phyloP scores from a whole-genome alignment of 1,140 invertebrate species.

The Vollenhovia emeryi region DNA sequence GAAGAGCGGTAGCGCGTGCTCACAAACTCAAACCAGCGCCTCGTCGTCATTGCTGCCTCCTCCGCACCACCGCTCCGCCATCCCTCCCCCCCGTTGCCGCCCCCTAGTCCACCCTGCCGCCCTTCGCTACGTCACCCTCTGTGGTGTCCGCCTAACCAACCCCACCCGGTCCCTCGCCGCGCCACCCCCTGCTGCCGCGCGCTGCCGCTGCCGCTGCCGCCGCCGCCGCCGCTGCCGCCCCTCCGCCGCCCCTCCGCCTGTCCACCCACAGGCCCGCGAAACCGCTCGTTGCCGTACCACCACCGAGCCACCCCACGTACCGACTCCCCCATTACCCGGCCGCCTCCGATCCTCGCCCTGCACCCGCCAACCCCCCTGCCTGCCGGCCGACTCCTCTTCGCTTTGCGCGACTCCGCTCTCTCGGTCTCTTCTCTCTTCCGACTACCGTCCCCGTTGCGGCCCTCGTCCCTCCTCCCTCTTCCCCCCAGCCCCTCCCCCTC shows the following conservation, averaged over 20 bases:
- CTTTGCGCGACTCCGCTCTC: slow-evolving; percentile 34
- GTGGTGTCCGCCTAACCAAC: slow-evolving; percentile 68
- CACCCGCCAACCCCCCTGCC: background rate
- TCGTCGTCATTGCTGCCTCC: slow-evolving; percentile 63
- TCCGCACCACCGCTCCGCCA: slow-evolving; percentile 23
- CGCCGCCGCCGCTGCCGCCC: slow-evolving; percentile 28
- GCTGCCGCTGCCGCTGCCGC: slow-evolving; percentile 38
- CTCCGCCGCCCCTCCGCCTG: slow-evolving; percentile 42
- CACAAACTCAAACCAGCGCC: slow-evolving; percentile 72
- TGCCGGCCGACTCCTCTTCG: slow-evolving; percentile 33
- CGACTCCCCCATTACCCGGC: slow-evolving; percentile 65
- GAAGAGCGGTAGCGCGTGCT: slow-evolving; percentile 76
- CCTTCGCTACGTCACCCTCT: slow-evolving; percentile 56
- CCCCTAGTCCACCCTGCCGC: slow-evolving; percentile 49
- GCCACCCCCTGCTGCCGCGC: background rate
- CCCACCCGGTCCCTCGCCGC: slow-evolving; percentile 42
- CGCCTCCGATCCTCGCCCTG: slow-evolving; percentile 40
- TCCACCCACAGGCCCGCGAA: slow-evolving; percentile 73
- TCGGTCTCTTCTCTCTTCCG: slow-evolving; percentile 43
- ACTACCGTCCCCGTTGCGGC: slow-evolving; percentile 31
- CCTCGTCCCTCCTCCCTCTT: background rate
- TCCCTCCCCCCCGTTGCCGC: background rate
- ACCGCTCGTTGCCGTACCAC: slow-evolving; percentile 71
- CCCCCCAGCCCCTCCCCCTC: background rate
- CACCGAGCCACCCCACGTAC: slow-evolving; percentile 69